Percentiles rank a stretch among this genome's conserved stretches.
These are phyloP conservation scores for Chorisops tibialis DNA, from an alignment of 2,888 invertebrate genomes.

Conservation along the genomic window DNA sequence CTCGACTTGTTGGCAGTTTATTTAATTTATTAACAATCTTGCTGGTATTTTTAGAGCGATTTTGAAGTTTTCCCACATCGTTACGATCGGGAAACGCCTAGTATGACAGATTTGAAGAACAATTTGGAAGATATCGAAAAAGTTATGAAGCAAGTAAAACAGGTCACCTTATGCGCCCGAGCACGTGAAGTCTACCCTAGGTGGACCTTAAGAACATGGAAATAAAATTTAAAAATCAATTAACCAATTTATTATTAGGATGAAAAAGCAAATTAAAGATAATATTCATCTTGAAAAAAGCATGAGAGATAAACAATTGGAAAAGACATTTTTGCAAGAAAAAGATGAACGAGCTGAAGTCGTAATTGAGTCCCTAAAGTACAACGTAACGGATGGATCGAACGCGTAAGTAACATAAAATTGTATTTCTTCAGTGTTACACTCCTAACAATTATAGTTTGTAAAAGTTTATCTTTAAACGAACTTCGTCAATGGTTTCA, in stretches of 20 bases:
- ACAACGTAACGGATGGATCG: conserved; percentile 46
- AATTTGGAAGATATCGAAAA: conserved; percentile 44
- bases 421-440: no score
- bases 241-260: conserved; percentile 36
- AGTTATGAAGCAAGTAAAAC: conserved; percentile 47
- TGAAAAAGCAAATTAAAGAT: conserved; percentile 45
- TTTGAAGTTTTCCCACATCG: conserved; percentile 39
- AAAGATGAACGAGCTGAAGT: conserved; percentile 43
- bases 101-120: conserved; percentile 45
- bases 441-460: no score
- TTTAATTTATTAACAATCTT: no score
- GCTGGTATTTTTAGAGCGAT: conserved; percentile 31
- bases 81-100: conserved; percentile 48
- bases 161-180: conserved; percentile 42
- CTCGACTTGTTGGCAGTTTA: no score
- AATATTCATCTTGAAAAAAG: conserved; percentile 44
- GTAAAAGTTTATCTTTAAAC: no score
- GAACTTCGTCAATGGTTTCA: no score
- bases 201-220: conserved; percentile 34
- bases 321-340: conserved; percentile 36
- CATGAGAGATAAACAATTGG: conserved; percentile 35
- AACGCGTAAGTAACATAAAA: conserved; percentile 43
- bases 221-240: not conserved
- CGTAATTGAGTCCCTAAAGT: conserved; percentile 42
- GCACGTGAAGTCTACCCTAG: conserved; percentile 45